phyloP scores from a whole-genome alignment of 2,113 vertebrate genomes.

The Orcinus orca region DNA sequence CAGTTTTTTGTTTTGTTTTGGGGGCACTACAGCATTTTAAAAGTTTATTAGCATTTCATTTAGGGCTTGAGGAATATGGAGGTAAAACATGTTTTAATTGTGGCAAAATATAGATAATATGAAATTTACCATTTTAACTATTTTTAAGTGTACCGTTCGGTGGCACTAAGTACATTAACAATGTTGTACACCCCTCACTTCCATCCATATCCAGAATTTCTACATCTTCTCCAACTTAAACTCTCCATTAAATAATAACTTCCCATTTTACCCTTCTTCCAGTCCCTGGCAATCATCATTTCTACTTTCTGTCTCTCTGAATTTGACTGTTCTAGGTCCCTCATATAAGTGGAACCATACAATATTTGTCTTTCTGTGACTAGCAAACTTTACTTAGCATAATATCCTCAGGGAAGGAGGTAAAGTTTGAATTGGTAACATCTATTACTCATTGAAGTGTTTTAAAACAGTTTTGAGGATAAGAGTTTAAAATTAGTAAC shows the following conservation, averaged over 20 bases:
- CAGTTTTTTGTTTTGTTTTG: neutral
- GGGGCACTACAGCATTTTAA: neutral
- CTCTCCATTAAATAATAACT: neutral
- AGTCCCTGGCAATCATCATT: neutral
- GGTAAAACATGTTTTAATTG: neutral
- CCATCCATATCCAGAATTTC: neutral
- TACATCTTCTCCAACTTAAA: neutral
- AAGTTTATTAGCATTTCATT: neutral
- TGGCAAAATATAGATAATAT: neutral
- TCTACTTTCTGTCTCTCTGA: neutral
- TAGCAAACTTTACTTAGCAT: neutral
- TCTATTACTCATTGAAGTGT: neutral
- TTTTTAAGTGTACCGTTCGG: neutral
- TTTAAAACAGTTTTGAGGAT: neutral
- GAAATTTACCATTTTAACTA: neutral
- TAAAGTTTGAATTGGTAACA: neutral
- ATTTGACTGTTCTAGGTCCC: neutral
- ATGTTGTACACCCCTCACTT: neutral
- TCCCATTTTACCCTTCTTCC: too few species aligned
- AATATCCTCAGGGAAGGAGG: neutral
- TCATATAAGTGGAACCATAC: neutral
- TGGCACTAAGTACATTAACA: neutral
- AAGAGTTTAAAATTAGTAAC: slow-evolving; percentile 4
- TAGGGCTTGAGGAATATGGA: neutral
- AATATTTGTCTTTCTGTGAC: neutral